Evolutionary conservation across 2,888 invertebrate species (phyloP).

Genomic region (Octonoba sinensis): DNA sequence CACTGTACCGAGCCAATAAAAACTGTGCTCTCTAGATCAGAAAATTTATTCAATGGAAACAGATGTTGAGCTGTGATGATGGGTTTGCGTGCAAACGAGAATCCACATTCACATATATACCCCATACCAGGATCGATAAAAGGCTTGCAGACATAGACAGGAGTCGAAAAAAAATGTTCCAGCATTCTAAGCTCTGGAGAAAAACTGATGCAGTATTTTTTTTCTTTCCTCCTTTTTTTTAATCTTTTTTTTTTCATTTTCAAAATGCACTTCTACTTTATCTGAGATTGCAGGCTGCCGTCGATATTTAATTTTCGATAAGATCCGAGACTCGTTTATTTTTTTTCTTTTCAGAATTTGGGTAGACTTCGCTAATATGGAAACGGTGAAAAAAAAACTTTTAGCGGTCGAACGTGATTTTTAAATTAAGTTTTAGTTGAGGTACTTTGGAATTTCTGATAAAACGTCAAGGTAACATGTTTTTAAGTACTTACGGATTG

Average conservation of each 20-base stretch:
- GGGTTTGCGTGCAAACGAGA: constrained; percentile 34
- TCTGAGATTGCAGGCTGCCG: constrained; percentile 5
- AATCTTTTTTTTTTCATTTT: constrained; percentile 15
- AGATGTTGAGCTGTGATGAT: constrained; percentile 40
- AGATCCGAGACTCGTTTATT: background rate
- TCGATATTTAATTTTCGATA: constrained; percentile 19
- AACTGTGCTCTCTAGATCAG: constrained; percentile 4
- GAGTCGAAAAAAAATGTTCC: constrained; percentile 2
- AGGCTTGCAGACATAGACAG: background rate
- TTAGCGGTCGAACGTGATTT: constrained; percentile 8
- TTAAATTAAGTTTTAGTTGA: constrained; percentile 4
- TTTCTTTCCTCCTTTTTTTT: background rate
- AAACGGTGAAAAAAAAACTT: too few species aligned
- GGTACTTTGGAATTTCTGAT: too few species aligned
- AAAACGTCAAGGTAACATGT: too few species aligned
- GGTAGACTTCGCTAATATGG: too few species aligned
- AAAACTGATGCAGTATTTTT: too few species aligned
- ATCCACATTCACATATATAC: constrained; percentile 42
- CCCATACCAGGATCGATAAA: constrained; percentile 23
- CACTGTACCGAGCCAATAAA: background rate
- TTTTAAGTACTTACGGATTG: too few species aligned
- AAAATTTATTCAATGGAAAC: constrained; percentile 45
- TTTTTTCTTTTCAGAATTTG: too few species aligned
- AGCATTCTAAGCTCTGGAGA: too few species aligned
- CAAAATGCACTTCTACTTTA: constrained; percentile 23